Conservation (phyloP, 2,113 vertebrate genomes). For the Marcusenius ussheri region DNA sequence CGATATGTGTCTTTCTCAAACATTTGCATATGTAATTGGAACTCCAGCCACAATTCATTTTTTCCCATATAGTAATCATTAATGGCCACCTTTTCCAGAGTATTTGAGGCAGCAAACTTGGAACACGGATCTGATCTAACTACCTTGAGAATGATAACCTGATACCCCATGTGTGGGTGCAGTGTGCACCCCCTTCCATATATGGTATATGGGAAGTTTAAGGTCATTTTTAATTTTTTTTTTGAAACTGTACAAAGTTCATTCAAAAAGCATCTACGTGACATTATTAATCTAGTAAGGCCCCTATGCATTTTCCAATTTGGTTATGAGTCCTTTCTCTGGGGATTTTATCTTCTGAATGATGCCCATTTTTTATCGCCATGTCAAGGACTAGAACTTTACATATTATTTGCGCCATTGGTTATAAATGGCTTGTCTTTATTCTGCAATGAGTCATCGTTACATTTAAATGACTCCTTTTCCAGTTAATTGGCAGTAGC, state of each 20-base stretch:
- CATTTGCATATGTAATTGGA: not conserved
- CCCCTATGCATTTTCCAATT: not conserved
- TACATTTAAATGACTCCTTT: not conserved
- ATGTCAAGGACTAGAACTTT: not conserved
- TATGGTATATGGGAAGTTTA: slow-evolving; percentile 27
- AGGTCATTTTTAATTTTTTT: slow-evolving; percentile 38
- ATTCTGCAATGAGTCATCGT: not conserved
- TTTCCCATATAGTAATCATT: not conserved
- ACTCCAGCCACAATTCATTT: not conserved
- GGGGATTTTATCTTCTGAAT: not conserved
- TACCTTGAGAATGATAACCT: not conserved
- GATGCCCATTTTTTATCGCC: not conserved
- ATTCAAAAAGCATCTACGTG: slow-evolving; percentile 19
- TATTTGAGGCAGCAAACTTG: not conserved
- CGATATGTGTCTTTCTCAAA: not conserved
- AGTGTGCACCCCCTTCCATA: not conserved
- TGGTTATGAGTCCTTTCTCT: not conserved
- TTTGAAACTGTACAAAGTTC: slow-evolving; percentile 42
- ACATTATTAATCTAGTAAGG: not conserved
- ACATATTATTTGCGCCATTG: not conserved
- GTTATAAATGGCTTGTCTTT: slow-evolving; percentile 4
- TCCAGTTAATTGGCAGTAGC: not conserved
- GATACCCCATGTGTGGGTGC: not conserved
- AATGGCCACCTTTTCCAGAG: not conserved
- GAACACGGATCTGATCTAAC: not conserved